phyloP scores from a whole-genome alignment of 2,888 invertebrate species.

The Phytoseiulus persimilis region DNA sequence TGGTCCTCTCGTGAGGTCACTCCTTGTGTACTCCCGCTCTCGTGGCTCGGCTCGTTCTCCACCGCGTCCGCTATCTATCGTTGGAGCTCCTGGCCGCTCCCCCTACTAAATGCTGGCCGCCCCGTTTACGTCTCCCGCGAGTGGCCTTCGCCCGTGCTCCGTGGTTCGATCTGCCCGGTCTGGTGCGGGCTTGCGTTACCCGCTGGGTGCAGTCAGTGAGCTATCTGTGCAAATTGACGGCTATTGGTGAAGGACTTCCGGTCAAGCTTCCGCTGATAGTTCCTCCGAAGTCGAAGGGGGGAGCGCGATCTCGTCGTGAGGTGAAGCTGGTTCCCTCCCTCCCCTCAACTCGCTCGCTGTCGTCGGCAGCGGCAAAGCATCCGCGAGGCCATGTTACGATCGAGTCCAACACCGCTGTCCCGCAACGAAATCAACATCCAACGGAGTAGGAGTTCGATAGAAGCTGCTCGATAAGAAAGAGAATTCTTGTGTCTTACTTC shows the following conservation, averaged over 20 bases:
- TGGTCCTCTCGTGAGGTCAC: too few relatives aligned
- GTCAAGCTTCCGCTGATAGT: slow-evolving; percentile 23
- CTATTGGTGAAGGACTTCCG: slow-evolving; percentile 37
- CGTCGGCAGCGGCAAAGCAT: background rate
- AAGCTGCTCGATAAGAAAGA: background rate
- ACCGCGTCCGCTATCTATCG: background rate
- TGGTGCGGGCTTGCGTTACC: background rate
- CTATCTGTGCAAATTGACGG: slow-evolving; percentile 36
- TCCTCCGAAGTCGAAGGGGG: background rate
- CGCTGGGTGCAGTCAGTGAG: background rate
- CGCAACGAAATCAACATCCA: too few relatives aligned
- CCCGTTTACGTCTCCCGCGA: background rate
- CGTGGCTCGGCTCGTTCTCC: too few relatives aligned
- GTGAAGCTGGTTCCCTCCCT: background rate
- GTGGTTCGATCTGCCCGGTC: background rate
- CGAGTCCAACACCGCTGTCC: background rate
- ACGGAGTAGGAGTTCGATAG: background rate
- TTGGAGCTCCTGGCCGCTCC: background rate
- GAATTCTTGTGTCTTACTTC: background rate
- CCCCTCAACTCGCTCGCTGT: background rate
- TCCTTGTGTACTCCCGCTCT: too few relatives aligned
- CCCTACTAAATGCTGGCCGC: background rate
- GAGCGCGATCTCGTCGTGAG: background rate
- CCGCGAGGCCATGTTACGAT: background rate
- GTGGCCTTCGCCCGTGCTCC: background rate